Base-by-base conservation (phyloP, 2,113 vertebrate genomes). In the Clarias batrachus region DNA sequence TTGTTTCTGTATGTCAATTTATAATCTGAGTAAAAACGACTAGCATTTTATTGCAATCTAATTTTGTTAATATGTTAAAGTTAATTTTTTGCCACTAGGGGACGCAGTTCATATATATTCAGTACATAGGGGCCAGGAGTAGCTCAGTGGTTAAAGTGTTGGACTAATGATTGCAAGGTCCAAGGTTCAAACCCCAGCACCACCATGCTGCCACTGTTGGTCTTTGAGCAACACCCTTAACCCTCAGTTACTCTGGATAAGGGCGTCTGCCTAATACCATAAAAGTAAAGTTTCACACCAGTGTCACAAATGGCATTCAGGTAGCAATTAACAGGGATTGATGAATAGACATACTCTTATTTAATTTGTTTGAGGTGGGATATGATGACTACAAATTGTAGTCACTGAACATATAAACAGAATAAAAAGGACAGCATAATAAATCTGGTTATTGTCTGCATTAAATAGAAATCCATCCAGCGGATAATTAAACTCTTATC, bases 51-150 rank as follows among this genome's bases (percentile, higher is more conserved):
- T 74, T 1, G 12, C 13, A 9, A 71, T 16, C 19, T 33, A 33
- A 71, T n/a, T 77, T 56, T 52, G 23, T 57, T 19, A 57, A 4
- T n/a, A n/a, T 57, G 76, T 79, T 30, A 82, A 74, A 76, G 10
- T 25, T 2, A 4, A 2, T 48, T 70, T 70, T 63, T 83, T 6
- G 79, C 33, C 81, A 84, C 62, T 41, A 84, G 86, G 54, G 70
- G 86, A 14, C 81, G 63, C 48, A 23, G 30, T 30, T 25, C 11
- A n/a, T 13, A 60, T 56, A 76, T 76, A 48, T 48, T 48, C 7
- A 7, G 0, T 48, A 48, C 48, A 48, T 48, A 48, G 6, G 48
- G 48, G 6, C 8, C 48, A 48, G 41, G 41, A 3, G 41, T 41
- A 41, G 41, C 41, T 48, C 6, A 48, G 41, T 7, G 41, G 41